phyloP scores from a whole-genome alignment of 2,888 invertebrate genomes.

The Hololepta plana region DNA sequence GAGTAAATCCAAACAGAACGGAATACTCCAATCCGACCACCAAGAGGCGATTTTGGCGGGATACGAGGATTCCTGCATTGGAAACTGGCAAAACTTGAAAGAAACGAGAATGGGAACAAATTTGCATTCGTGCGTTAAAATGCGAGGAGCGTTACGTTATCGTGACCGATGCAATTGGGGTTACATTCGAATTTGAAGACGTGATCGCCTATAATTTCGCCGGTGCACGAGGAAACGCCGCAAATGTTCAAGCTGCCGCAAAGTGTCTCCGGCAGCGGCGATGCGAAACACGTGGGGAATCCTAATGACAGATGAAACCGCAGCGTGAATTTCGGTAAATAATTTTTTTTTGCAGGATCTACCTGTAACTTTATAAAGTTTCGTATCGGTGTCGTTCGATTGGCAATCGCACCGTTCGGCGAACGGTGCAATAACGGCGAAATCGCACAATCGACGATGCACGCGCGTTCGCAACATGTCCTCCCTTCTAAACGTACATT shows the following conservation, averaged over 20 bases:
- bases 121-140: no score
- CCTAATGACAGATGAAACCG: slow-evolving; percentile 18
- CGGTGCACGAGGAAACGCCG: slow-evolving; percentile 20
- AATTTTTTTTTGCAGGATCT: slow-evolving; percentile 4
- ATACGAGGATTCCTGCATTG: slow-evolving; percentile 17
- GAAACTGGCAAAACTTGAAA: slow-evolving; percentile 24
- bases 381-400: slow-evolving; percentile 16
- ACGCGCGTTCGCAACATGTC: slow-evolving; percentile 20
- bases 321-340: no score
- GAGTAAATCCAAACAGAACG: slow-evolving; percentile 15
- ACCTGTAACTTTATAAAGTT: slow-evolving; percentile 23
- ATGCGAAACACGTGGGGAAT: slow-evolving; percentile 27
- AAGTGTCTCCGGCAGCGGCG: slow-evolving; percentile 22
- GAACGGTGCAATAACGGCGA: slow-evolving; percentile 18
- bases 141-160: no score
- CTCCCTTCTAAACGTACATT: slow-evolving; percentile 22
- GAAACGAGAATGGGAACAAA: no score
- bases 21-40: slow-evolving; percentile 24
- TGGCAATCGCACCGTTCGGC: slow-evolving; percentile 19
- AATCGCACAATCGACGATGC: slow-evolving; percentile 28
- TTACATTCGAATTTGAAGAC: slow-evolving; percentile 24
- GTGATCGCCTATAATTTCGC: slow-evolving; percentile 17
- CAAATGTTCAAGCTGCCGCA: slow-evolving; percentile 26
- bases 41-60: slow-evolving; percentile 18
- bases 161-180: slow-evolving; percentile 19